These are phyloP conservation scores for Anaspis maculata DNA, from an alignment of 2,888 invertebrate genomes.

Conservation along the genomic window DNA sequence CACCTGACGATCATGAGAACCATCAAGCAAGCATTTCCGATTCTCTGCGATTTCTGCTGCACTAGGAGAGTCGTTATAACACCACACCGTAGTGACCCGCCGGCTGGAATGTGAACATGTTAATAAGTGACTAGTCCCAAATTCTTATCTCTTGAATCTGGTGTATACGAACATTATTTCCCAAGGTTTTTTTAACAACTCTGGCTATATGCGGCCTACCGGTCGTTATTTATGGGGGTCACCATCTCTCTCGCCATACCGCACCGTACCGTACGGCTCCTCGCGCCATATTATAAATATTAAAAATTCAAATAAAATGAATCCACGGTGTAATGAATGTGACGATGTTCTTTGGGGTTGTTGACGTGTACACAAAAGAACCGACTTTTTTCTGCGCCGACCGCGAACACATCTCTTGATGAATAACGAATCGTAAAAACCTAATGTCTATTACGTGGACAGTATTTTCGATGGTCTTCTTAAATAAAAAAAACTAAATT, in stretches of 20 bases:
- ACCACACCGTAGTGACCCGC: too few relatives aligned
- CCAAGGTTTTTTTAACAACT: conserved; percentile 33
- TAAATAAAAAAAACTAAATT: conserved; percentile 1
- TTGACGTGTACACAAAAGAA: conserved; percentile 16
- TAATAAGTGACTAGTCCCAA: conserved; percentile 20
- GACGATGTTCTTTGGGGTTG: conserved; percentile 16
- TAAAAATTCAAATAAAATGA: conserved; percentile 30
- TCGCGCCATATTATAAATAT: conserved; percentile 23
- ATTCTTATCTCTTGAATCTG: conserved; percentile 30
- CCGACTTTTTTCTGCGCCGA: conserved; percentile 12
- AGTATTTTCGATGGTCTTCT: conserved; percentile 7
- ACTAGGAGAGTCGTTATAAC: too few relatives aligned
- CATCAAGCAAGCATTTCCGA: conserved; percentile 18
- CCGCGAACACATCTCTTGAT: conserved; percentile 5
- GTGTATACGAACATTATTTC: conserved; percentile 37
- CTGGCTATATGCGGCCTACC: conserved; percentile 25
- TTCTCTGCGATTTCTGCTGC: conserved; percentile 13
- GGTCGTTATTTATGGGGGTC: conserved; percentile 36
- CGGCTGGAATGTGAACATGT: conserved; percentile 21
- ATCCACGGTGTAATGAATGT: conserved; percentile 27
- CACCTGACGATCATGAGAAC: conserved; percentile 15
- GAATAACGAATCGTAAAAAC: conserved; percentile 9
- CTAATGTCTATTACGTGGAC: conserved; percentile 12
- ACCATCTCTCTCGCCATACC: too few relatives aligned
- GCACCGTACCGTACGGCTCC: conserved; percentile 19